Evolutionary conservation across 2,113 vertebrate genomes (phyloP), one percentile per base, ranked within the genome.

Genomic region (Platanista minor): DNA sequence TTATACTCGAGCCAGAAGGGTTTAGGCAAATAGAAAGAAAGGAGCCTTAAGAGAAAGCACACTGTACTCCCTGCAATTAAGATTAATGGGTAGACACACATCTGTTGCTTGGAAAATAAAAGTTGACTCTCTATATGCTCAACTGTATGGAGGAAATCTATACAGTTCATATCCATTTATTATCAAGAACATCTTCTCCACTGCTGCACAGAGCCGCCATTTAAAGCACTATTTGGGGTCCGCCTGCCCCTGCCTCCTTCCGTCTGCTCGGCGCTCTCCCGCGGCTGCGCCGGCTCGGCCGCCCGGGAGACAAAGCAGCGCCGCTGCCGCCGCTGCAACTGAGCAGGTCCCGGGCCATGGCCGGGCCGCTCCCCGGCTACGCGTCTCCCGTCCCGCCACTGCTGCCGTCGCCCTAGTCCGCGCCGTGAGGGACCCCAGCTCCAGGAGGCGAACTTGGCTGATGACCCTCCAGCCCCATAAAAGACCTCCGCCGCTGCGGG

Each of bases 271-370:
- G 1, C 1, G 13, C 61, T 21, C 43, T 67, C 80, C 41, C 27
- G 92, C 59, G 74, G 91, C 94, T 80, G 96, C 57, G 93, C 91
- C 15, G 1, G 72, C 66, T 39, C 0, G 15, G 94, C 85, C 17
- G 52, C 77, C 88, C 14, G 1, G 75, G 87, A 92, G 95, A 97
- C 97, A 97, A 97, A 97, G 98, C 97, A 2, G 33, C 29, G 36
- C n/a, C 12, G 43, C 33, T 0, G 64, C 62, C 3, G 39, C 43
- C 18, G 46, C 46, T 5, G 66, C 57, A 5, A 43, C 46, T 41
- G 6, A 39, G 89, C 69, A 39, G 74, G 39, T 66, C 86, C 67
- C 25, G 49, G 93, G 80, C 95, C 86, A 83, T 94, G 97, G 95
- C 87, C 78, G 1, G 54, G 46, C 36, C 20, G 78, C 4, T 72